Evolutionary conservation across 2,888 invertebrate species (phyloP).

Genomic region (Atrina japonica): DNA sequence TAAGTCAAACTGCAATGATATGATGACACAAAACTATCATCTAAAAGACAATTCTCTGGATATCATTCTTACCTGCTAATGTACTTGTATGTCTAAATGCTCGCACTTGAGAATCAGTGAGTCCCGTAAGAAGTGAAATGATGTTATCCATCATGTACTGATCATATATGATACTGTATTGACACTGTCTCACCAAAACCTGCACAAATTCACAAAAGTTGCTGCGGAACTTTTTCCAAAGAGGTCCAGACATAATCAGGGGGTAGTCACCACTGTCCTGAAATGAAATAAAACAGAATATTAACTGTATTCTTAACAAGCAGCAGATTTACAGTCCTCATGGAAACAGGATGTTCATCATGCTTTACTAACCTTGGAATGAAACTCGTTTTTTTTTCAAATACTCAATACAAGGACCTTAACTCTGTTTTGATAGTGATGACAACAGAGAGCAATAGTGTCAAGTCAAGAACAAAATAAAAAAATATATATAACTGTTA

Average conservation of each 20-base stretch:
- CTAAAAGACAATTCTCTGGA: no score
- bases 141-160: constrained; percentile 99
- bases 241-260: constrained; percentile 96
- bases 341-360: no score
- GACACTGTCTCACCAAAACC: constrained; percentile 96
- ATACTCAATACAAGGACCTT: no score
- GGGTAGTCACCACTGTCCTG: constrained; percentile 99
- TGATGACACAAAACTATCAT: no score
- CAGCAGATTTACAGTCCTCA: background rate
- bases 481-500: no score
- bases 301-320: background rate
- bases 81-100: constrained; percentile 97
- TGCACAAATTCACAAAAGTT: constrained; percentile 99
- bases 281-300: constrained; percentile 29
- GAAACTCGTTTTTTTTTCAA: no score
- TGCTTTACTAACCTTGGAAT: no score
- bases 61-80: constrained; percentile 87
- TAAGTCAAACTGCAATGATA: no score
- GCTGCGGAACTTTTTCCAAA: constrained; percentile 97
- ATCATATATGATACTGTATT: constrained; percentile 99
- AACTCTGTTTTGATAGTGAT: no score
- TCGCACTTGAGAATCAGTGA: constrained; percentile 96
- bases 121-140: constrained; percentile 96
- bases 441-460: no score
- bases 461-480: no score